Percentiles rank a stretch among this genome's conserved stretches.
Conservation (phyloP, 2,797 vertebrate genomes). For the Otolemur crassicaudatus region DNA sequence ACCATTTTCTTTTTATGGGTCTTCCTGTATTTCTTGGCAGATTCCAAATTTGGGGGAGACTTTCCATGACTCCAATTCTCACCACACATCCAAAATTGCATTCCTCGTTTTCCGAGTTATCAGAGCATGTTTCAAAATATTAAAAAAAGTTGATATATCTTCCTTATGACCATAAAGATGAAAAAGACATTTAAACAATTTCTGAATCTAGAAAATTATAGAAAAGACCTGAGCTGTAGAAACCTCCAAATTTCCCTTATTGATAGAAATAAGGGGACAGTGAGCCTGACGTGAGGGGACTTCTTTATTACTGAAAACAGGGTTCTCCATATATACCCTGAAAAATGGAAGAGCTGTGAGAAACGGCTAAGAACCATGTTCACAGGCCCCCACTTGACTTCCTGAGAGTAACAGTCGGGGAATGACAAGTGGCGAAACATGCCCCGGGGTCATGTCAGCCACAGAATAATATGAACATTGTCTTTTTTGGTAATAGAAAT, state of each 20-base stretch:
- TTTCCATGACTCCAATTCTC: neutral
- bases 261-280: neutral
- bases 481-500: neutral
- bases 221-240: neutral
- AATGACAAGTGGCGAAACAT: neutral
- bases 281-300: neutral
- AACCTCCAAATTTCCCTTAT: neutral
- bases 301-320: neutral
- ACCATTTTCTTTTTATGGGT: neutral
- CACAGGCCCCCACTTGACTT: neutral
- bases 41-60: neutral
- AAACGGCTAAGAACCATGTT: neutral
- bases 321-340: neutral
- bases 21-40: neutral
- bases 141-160: neutral
- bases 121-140: neutral
- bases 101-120: neutral
- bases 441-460: fast-evolving
- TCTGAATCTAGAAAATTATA: conserved; percentile 3
- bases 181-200: neutral
- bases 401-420: fast-evolving
- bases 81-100: neutral
- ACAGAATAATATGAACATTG: neutral
- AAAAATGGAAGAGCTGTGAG: neutral
- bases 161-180: neutral